These are phyloP conservation scores for Andrena fulva DNA, from an alignment of 2,888 invertebrate genomes.

Conservation along the genomic window DNA sequence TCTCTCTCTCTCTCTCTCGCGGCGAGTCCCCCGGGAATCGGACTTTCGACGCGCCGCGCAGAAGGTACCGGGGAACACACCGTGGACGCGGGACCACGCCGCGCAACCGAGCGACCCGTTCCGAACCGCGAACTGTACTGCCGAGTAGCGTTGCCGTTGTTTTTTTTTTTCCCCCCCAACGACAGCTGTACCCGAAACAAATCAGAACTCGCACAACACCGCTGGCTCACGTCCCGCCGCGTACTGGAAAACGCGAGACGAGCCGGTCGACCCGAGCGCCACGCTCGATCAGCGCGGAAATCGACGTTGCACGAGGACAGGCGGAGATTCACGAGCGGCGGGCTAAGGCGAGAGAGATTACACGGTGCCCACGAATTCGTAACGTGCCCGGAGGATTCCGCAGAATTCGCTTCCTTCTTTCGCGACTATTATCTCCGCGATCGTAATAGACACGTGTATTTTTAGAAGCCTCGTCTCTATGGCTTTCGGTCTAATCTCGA, in stretches of 20 bases:
- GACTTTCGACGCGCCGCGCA: constrained; percentile 8
- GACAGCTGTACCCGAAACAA: constrained; percentile 25
- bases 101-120: background rate
- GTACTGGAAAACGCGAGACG: constrained; percentile 74
- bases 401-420: constrained; percentile 40
- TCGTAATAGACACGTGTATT: constrained; percentile 1
- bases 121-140: background rate
- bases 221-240: constrained; percentile 76
- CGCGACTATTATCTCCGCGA: background rate
- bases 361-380: constrained; percentile 43
- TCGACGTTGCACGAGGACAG: constrained; percentile 57
- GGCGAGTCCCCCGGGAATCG: background rate
- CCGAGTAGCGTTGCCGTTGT: background rate
- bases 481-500: background rate
- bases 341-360: constrained; percentile 42
- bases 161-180: background rate
- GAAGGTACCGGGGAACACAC: background rate
- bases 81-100: background rate
- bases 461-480: background rate
- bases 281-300: constrained; percentile 66
- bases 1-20: constrained; percentile 2
- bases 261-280: constrained; percentile 70
- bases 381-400: constrained; percentile 17
- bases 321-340: constrained; percentile 49
- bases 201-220: constrained; percentile 44